Conservation (phyloP, 2,113 vertebrate genomes). For the Sinocyclocheilus anophthalmus region DNA sequence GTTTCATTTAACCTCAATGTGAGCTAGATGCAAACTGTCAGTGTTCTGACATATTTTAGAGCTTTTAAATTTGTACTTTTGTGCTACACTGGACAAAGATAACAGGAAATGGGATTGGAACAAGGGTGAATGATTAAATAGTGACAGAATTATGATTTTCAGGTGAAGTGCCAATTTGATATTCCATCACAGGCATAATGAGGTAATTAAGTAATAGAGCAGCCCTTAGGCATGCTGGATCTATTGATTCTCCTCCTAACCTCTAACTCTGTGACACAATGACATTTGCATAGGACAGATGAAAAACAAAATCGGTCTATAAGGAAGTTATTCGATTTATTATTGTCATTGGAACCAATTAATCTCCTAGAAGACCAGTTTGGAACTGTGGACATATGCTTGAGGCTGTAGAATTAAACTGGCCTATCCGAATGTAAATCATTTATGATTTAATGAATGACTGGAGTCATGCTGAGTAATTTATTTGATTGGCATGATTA, state of each 20-base stretch:
- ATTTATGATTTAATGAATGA: background rate
- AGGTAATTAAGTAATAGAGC: slow-evolving; percentile 23
- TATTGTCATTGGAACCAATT: slow-evolving; percentile 22
- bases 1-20: background rate
- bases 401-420: background rate
- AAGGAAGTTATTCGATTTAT: slow-evolving; percentile 25
- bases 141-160: background rate
- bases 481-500: slow-evolving; percentile 25
- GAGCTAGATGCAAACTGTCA: background rate
- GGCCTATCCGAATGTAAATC: background rate
- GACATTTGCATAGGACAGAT: slow-evolving; percentile 5
- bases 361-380: slow-evolving; percentile 29
- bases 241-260: slow-evolving; percentile 13
- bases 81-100: background rate
- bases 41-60: background rate
- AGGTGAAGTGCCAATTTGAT: background rate
- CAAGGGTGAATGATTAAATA: background rate
- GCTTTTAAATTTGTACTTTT: background rate
- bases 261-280: background rate
- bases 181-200: background rate
- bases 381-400: background rate
- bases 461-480: background rate
- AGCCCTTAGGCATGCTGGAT: background rate
- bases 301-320: background rate
- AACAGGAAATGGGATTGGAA: background rate